Percentiles rank a stretch among this genome's conserved stretches.
phyloP scores from a whole-genome alignment of 2,113 vertebrate species.

The Microtus pennsylvanicus region DNA sequence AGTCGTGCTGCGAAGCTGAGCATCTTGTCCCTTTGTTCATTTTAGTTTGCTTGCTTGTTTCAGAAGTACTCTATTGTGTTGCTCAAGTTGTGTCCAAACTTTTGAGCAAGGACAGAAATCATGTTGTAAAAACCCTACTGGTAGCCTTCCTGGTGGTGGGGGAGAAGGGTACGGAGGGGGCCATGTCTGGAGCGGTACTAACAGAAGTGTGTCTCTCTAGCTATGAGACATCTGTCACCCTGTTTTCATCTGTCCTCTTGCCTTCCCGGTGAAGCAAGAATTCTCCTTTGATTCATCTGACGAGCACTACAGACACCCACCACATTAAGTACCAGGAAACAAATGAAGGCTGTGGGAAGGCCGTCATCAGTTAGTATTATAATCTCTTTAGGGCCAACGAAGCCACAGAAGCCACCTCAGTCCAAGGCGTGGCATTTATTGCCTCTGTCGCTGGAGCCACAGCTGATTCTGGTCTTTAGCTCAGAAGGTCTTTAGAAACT shows the following conservation, averaged over 20 bases:
- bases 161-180: not conserved
- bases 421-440: not conserved
- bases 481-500: not conserved
- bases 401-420: not conserved
- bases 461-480: not conserved
- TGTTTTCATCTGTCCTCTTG: not conserved
- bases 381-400: not conserved
- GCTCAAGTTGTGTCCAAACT: not conserved
- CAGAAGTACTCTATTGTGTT: not conserved
- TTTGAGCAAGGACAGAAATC: constrained; percentile 15
- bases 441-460: not conserved
- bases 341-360: not conserved
- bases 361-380: not conserved
- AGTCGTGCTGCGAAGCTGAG: no score
- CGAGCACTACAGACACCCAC: not conserved
- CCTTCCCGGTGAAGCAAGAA: not conserved
- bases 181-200: not conserved
- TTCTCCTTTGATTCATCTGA: constrained; percentile 21
- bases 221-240: not conserved
- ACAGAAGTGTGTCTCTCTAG: not conserved
- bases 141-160: not conserved
- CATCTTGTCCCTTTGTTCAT: not conserved
- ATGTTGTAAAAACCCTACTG: constrained; percentile 1
- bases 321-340: not conserved
- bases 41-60: not conserved